phyloP scores from a whole-genome alignment of 2,888 invertebrate genomes.

The Ischnus inquisitorius region DNA sequence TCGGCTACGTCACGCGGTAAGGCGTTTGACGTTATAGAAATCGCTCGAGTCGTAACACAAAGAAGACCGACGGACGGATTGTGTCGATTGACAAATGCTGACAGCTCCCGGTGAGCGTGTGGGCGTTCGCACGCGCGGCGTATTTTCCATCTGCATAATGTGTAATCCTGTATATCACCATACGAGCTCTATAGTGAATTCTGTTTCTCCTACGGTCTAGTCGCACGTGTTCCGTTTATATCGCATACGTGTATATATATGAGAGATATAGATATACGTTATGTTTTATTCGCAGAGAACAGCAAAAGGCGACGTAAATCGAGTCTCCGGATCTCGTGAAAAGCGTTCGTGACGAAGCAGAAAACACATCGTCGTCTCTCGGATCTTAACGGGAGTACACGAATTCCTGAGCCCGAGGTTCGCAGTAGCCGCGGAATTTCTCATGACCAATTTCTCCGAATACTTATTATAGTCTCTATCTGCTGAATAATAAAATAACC shows the following conservation, averaged over 20 bases:
- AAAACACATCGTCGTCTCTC: slow-evolving; percentile 10
- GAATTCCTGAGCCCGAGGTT: slow-evolving; percentile 22
- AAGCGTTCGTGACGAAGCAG: not conserved
- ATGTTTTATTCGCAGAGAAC: not conserved
- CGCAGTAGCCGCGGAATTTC: slow-evolving; percentile 10
- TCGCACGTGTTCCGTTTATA: slow-evolving; percentile 5
- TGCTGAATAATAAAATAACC: slow-evolving; percentile 32
- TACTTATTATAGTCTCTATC: slow-evolving; percentile 28
- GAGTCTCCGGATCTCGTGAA: not conserved
- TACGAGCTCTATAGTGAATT: not conserved
- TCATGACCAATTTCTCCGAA: slow-evolving; percentile 40
- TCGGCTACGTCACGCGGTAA: not conserved
- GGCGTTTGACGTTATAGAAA: slow-evolving; percentile 5
- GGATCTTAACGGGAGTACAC: not conserved
- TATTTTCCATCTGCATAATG: slow-evolving; percentile 22
- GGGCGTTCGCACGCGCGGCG: slow-evolving; percentile 43
- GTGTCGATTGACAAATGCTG: slow-evolving; percentile 57
- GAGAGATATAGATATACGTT: not conserved
- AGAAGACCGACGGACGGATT: slow-evolving; percentile 27
- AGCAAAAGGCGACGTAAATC: not conserved
- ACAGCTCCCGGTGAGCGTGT: slow-evolving; percentile 32
- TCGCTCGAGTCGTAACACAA: slow-evolving; percentile 13
- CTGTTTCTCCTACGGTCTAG: not conserved
- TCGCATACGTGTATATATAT: no score
- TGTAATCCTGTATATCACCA: slow-evolving; percentile 1